Evolutionary conservation across 2,888 invertebrate genomes (phyloP).

Genomic region (Galerucella calmariensis): DNA sequence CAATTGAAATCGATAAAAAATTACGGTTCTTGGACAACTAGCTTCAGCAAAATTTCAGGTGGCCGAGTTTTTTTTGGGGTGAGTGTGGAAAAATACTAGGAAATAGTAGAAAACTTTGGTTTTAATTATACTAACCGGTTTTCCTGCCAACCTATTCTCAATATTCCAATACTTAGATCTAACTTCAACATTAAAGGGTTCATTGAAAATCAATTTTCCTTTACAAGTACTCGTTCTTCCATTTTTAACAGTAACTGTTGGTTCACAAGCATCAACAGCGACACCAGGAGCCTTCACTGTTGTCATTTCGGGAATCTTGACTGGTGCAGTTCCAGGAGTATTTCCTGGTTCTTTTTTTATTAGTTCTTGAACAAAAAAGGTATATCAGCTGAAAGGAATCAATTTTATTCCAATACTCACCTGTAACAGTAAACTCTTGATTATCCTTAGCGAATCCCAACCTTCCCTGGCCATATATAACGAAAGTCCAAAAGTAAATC

Average conservation of each 20-base stretch:
- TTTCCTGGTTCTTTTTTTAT: conserved; percentile 9
- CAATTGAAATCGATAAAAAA: too few relatives aligned
- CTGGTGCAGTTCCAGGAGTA: conserved; percentile 2
- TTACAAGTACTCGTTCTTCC: conserved; percentile 61
- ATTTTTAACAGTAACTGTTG: conserved; percentile 29
- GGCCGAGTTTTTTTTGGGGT: too few relatives aligned
- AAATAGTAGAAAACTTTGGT: too few relatives aligned
- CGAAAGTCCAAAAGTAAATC: conserved; percentile 82
- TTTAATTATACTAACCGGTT: conserved; percentile 74
- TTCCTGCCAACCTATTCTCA: conserved; percentile 67
- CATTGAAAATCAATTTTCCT: conserved; percentile 70
- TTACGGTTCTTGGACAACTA: too few relatives aligned
- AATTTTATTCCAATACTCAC: conserved; percentile 29
- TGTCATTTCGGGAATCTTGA: not conserved
- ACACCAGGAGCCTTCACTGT: not conserved
- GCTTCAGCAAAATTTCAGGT: too few relatives aligned
- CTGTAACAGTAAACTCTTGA: conserved; percentile 65
- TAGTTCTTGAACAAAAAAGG: conserved; percentile 8
- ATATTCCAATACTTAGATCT: conserved; percentile 57
- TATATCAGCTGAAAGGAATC: not conserved
- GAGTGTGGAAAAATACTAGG: too few relatives aligned
- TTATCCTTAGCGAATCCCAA: conserved; percentile 76
- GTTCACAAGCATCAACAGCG: conserved; percentile 18
- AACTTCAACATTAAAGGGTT: conserved; percentile 63
- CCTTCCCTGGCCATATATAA: conserved; percentile 54